Evolutionary conservation across 2,113 vertebrate species (phyloP), one percentile per base, ranked within the genome.

Genomic region (Acanthisitta chloris): DNA sequence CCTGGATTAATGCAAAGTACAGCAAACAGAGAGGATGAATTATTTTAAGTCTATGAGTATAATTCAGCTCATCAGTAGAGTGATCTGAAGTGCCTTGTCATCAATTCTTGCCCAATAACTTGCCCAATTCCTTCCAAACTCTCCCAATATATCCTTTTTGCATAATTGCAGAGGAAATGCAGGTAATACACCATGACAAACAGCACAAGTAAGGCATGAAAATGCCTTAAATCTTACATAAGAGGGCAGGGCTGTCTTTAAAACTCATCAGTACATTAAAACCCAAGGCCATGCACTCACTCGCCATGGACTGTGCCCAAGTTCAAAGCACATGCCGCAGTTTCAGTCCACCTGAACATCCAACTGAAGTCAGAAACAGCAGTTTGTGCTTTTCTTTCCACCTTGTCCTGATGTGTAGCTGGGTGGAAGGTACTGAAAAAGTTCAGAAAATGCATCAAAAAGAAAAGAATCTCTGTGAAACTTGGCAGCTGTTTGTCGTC

Each of bases 191-290:
- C 12, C 33, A 0, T 10, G 11, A 82, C 6, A 83, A 91, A 80
- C 1, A 73, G 42, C 38, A 88, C 33, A 86, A 88, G 65, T 29
- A 73, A 78, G 49, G 74, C 62, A 85, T 48, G 45, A 70, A 93
- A 88, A 66, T 40, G 54, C 59, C 46, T 69, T 38, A 33, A 46
- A 62, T 26, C 49, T 93, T 77, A 62, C 12, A 26, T 57, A 87
- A 82, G 66, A 91, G 74, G 71, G 85, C 49, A 66, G 42, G 78
- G 73, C 54, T 77, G 45, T 8, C 66, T 80, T 72, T 48, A 58
- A 52, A 92, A 34, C 49, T 62, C 70, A 52, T 15, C 1, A 3
- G 29, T 45, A 57, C 20, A 9, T 42, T 51, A 79, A 69, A 67
- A 81, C 9, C 45, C 34, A 49, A 54, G 70, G 62, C 91, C 29